Evolutionary conservation across 2,888 invertebrate genomes (phyloP), one percentile per base, ranked within the genome.

Genomic region (Caenorhabditis doughertyi): DNA sequence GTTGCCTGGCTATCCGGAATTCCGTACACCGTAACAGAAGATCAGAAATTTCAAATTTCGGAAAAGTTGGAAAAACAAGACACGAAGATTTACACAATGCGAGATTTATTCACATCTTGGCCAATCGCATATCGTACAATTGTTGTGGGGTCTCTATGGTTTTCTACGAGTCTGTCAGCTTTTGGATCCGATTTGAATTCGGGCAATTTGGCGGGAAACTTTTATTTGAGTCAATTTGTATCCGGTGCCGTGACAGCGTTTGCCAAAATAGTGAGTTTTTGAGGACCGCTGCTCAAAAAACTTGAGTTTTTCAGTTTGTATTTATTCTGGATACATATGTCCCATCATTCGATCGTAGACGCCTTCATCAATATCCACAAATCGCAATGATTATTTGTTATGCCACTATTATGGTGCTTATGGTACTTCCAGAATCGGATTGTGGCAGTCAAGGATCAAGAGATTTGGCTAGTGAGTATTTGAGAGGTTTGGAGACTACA

Each of bases 301-400:
- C 2, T 60, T 18, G 2, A 3, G 3, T 16, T 23, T 81, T 82
- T n/a, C 72, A 89, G 89, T 84, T 87, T n/a, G 83, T 90, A 7
- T 89, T 90, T 56, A 42, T 86, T 2, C 81, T 88, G 53, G 90
- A 90, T 76, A 82, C 86, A 21, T 84, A 84, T 39, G 73, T 77
- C 18, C 86, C 89, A 0, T 77, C 84, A 8, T 90, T 90, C 72
- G 89, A 88, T 58, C 84, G 90, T 25, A 83, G 90, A 18, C 85
- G 88, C 35, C 87, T 90, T 32, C 90, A 90, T 70, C 90, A 90
- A 62, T 67, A 76, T 21, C 85, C 90, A 8, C 90, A 90, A 79
- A 60, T 84, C 13, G 73, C 88, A 16, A 89, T 91, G 82, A 85
- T 89, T 25, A 18, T 84, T 16, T 90, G 89, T 73, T 90, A 89